These are phyloP conservation scores for Labeo catla DNA, from an alignment of 2,113 vertebrate species.

Conservation along the genomic window DNA sequence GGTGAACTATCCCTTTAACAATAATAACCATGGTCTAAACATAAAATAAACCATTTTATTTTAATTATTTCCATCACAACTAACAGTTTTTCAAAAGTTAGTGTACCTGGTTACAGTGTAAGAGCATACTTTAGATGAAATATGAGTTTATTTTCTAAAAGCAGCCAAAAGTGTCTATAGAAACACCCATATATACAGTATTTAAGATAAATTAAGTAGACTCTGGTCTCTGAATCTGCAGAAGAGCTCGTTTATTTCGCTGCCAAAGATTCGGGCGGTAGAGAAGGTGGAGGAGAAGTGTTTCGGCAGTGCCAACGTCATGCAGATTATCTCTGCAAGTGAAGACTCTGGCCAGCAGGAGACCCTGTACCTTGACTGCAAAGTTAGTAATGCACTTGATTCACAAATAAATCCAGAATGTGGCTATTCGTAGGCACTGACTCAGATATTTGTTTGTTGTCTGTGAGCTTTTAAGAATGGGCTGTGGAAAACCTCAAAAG, in stretches of 20 bases:
- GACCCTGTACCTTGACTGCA: constrained; percentile 85
- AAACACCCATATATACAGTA: not conserved
- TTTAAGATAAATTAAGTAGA: not conserved
- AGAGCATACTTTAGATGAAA: not conserved
- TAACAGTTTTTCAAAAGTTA: not conserved
- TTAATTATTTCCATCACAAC: not conserved
- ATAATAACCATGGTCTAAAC: not conserved
- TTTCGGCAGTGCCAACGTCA: constrained; percentile 82
- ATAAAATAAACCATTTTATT: not conserved
- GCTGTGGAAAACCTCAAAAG: not conserved
- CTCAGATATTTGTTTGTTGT: not conserved
- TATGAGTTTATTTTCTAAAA: not conserved
- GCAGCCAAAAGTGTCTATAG: not conserved
- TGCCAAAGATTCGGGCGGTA: constrained; percentile 77
- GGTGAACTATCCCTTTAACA: not conserved
- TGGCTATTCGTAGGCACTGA: not conserved
- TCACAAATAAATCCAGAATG: not conserved
- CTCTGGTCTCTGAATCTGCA: constrained; percentile 56
- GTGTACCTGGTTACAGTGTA: not conserved
- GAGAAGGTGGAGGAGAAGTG: constrained; percentile 90
- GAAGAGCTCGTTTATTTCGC: constrained; percentile 75
- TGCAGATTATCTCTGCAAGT: constrained; percentile 81
- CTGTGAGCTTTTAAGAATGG: not conserved
- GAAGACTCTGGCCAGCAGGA: constrained; percentile 69
- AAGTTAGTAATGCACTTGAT: constrained; percentile 68